Conservation (phyloP, 2,797 vertebrate genomes). For the Buceros bicornis region DNA sequence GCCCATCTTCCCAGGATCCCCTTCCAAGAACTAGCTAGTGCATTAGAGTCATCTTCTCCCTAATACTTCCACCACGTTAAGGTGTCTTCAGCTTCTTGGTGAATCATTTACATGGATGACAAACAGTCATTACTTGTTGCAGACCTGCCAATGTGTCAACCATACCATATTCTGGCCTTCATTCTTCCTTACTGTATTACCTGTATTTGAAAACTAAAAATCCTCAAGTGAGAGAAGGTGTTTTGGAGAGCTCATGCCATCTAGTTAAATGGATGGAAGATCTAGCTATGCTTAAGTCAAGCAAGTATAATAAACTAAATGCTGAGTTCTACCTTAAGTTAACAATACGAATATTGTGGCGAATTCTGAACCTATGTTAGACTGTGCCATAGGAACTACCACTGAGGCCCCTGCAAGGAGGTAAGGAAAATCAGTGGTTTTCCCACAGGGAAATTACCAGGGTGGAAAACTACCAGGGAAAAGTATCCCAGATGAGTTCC, state of each 20-base stretch:
- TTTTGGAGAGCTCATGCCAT: background rate
- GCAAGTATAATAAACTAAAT: background rate
- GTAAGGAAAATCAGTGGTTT: background rate
- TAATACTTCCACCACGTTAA: background rate
- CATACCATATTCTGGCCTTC: background rate
- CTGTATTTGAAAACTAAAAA: background rate
- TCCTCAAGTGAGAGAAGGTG: background rate
- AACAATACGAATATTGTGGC: background rate
- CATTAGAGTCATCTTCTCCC: background rate
- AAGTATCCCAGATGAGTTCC: background rate
- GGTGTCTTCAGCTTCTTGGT: background rate
- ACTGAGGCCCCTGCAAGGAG: background rate
- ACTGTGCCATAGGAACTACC: background rate
- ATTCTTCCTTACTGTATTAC: background rate
- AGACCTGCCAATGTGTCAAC: background rate
- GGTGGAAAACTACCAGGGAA: background rate
- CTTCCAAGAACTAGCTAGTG: background rate
- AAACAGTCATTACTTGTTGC: background rate
- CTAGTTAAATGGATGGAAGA: background rate
- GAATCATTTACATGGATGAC: background rate
- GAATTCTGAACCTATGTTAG: background rate
- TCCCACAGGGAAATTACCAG: background rate
- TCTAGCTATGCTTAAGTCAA: fast-evolving
- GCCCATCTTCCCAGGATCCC: background rate
- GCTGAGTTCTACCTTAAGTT: background rate